phyloP scores from a whole-genome alignment of 1,140 invertebrate genomes.

The Drosophila hydei region DNA sequence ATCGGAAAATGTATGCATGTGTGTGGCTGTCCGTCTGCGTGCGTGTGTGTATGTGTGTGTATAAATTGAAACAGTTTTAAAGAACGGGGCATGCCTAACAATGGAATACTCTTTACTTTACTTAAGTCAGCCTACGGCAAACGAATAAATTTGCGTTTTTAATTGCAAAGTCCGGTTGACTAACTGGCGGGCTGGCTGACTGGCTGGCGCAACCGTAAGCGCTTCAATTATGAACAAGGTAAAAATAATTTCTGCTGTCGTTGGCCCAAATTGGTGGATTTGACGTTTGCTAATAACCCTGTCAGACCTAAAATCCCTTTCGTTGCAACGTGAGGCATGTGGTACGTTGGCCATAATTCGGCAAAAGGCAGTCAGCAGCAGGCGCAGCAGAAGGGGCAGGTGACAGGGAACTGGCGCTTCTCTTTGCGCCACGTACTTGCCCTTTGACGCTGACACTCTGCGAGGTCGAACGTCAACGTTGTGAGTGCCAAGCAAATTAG shows the following conservation, averaged over 20 bases:
- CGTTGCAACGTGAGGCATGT: conserved; percentile 23
- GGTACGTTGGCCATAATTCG: conserved; percentile 31
- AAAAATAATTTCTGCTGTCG: conserved; percentile 10
- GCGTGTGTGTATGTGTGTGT: conserved; percentile 29
- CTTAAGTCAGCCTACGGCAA: neutral
- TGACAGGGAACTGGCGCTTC: neutral
- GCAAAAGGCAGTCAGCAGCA: conserved; percentile 6
- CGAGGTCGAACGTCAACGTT: conserved; percentile 1
- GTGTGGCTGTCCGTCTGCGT: conserved; percentile 6
- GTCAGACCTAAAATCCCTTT: neutral
- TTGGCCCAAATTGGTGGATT: conserved; percentile 20
- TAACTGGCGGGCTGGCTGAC: neutral
- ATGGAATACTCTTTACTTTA: neutral
- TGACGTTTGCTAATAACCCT: conserved; percentile 33
- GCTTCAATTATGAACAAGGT: neutral
- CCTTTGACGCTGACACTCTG: neutral
- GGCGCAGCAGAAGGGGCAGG: neutral
- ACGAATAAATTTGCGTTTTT: neutral
- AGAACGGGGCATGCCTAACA: neutral
- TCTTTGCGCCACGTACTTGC: neutral
- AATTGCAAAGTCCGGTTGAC: neutral
- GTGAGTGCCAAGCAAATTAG: conserved; percentile 51
- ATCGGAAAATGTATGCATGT: conserved; percentile 33
- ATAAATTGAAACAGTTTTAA: neutral
- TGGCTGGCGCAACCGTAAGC: neutral